Conservation (phyloP, 2,113 vertebrate species). For the Oenanthe melanoleuca region DNA sequence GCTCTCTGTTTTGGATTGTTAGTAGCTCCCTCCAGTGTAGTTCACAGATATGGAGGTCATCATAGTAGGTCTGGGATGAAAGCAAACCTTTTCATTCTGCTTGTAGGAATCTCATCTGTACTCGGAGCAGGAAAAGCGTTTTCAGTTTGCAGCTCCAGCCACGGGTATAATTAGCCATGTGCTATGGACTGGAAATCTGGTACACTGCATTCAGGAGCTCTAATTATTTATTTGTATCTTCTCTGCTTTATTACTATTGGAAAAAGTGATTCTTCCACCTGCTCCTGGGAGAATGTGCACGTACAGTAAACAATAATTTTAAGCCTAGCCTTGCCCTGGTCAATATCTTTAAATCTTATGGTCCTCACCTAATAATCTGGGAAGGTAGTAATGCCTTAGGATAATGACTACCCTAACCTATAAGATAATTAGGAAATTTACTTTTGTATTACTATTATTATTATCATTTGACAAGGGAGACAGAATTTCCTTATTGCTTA, state of each 20-base stretch:
- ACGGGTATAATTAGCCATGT: constrained; percentile 21
- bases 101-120: not conserved
- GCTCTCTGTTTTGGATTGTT: not conserved
- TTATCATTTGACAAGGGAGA: not conserved
- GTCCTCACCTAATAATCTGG: not conserved
- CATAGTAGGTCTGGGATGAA: not conserved
- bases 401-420: not conserved
- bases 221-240: constrained; percentile 37
- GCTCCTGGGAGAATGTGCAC: not conserved
- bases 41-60: not conserved
- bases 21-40: not conserved
- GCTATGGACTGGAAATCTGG: constrained; percentile 35
- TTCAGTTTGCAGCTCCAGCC: constrained; percentile 1
- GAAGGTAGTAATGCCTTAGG: not conserved
- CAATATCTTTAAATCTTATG: not conserved
- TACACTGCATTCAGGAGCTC: constrained; percentile 7
- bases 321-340: not conserved
- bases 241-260: not conserved
- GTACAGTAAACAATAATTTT: not conserved
- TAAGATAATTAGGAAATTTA: not conserved
- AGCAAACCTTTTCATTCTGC: not conserved
- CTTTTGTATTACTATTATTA: not conserved
- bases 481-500: not conserved
- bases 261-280: not conserved
- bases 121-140: not conserved